Evolutionary conservation across 2,113 vertebrate genomes (phyloP).

Genomic region (Panthera tigris): DNA sequence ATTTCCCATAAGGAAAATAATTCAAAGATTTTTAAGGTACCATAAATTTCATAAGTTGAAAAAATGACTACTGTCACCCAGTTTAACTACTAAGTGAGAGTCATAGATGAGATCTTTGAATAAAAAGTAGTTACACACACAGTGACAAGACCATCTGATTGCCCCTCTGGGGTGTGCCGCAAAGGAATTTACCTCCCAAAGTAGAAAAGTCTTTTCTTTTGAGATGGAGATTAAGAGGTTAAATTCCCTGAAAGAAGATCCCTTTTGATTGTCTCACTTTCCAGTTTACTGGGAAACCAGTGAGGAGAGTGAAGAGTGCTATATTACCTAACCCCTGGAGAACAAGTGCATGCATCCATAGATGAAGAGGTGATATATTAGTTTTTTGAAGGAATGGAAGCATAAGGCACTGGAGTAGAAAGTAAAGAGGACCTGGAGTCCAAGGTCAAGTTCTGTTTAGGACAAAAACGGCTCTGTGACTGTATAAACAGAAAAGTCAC

Average conservation of each 20-base stretch:
- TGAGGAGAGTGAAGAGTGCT: neutral
- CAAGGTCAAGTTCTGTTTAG: neutral
- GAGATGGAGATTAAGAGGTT: neutral
- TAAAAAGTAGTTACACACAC: neutral
- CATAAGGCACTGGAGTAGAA: neutral
- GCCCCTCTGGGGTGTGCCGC: neutral
- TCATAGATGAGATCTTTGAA: neutral
- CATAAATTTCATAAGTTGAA: neutral
- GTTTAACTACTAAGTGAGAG: neutral
- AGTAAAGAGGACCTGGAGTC: neutral
- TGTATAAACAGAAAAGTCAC: neutral
- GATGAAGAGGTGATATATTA: neutral
- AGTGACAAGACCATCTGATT: neutral
- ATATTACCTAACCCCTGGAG: neutral
- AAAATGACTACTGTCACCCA: neutral
- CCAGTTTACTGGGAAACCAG: constrained; percentile 4
- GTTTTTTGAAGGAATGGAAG: neutral
- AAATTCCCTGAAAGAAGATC: neutral
- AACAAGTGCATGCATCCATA: neutral
- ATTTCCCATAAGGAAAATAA: constrained; percentile 55
- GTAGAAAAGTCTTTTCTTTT: neutral
- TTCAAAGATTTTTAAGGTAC: constrained; percentile 9
- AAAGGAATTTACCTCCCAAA: neutral
- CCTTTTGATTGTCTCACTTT: neutral
- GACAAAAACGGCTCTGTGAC: neutral